Conservation (phyloP, 2,113 vertebrate genomes). For the Hemichromis elongatus region DNA sequence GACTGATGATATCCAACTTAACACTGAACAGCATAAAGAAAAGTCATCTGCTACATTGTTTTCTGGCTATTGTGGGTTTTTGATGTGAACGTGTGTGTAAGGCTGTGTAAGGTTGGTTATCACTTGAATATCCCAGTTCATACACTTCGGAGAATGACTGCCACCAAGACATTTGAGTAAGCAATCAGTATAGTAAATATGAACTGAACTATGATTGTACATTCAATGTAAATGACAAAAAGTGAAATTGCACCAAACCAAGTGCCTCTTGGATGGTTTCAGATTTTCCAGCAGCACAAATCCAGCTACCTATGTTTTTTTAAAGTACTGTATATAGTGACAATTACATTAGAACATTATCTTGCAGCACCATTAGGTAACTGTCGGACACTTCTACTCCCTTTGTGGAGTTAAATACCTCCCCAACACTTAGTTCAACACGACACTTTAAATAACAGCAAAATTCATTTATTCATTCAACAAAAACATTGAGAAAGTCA, state of each 20-base stretch:
- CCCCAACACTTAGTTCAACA: background rate
- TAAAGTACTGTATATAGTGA: fast-evolving
- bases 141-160: background rate
- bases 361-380: background rate
- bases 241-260: background rate
- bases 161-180: background rate
- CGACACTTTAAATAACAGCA: background rate
- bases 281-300: background rate
- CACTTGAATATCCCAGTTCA: background rate
- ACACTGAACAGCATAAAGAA: background rate
- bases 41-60: background rate
- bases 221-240: background rate
- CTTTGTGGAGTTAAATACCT: background rate
- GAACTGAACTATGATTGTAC: fast-evolving
- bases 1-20: background rate
- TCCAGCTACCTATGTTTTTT: background rate
- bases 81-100: background rate
- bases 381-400: background rate
- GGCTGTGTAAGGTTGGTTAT: background rate
- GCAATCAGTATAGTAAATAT: background rate
- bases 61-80: background rate
- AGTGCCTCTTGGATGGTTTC: background rate
- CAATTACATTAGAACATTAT: background rate
- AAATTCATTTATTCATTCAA: background rate
- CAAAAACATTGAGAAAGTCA: background rate